These are phyloP conservation scores for Sisyra nigra DNA, from an alignment of 2,888 invertebrate genomes.

Conservation along the genomic window DNA sequence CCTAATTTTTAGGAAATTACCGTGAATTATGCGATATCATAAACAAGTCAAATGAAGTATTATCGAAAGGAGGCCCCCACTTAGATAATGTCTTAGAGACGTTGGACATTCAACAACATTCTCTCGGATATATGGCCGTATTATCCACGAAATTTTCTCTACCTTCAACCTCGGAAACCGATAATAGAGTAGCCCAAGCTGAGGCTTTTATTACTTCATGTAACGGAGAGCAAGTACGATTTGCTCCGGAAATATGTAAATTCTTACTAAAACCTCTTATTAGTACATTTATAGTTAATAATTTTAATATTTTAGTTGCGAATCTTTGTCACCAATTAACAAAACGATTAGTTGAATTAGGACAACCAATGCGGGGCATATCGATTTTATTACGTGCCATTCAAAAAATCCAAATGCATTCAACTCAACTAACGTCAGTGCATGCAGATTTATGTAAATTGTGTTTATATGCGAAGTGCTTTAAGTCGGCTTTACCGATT, in stretches of 20 bases:
- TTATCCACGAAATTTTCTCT: constrained; percentile 62
- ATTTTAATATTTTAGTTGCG: constrained; percentile 46
- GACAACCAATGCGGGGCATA: constrained; percentile 71
- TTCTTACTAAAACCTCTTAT: constrained; percentile 15
- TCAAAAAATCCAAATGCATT: constrained; percentile 70
- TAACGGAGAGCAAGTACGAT: constrained; percentile 80
- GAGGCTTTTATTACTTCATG: constrained; percentile 76
- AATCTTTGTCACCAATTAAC: constrained; percentile 78
- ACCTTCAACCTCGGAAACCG: constrained; percentile 29
- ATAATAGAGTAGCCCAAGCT: constrained; percentile 47
- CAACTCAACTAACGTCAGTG: constrained; percentile 82
- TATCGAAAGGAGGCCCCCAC: constrained; percentile 68
- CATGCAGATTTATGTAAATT: constrained; percentile 89
- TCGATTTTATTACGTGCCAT: constrained; percentile 69
- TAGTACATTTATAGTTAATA: constrained; percentile 5
- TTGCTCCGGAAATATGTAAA: constrained; percentile 74
- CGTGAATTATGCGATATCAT: constrained; percentile 59
- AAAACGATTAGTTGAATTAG: constrained; percentile 57
- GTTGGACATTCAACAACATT: constrained; percentile 80
- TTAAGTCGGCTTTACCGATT: constrained; percentile 79
- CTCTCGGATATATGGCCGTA: constrained; percentile 75
- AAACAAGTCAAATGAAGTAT: constrained; percentile 61
- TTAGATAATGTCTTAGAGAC: constrained; percentile 84
- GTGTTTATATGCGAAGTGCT: constrained; percentile 77
- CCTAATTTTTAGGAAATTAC: constrained; percentile 45